Evolutionary conservation across 1,140 invertebrate genomes (phyloP), one percentile per base, ranked within the genome.

Genomic region (Temnothorax nylanderi): DNA sequence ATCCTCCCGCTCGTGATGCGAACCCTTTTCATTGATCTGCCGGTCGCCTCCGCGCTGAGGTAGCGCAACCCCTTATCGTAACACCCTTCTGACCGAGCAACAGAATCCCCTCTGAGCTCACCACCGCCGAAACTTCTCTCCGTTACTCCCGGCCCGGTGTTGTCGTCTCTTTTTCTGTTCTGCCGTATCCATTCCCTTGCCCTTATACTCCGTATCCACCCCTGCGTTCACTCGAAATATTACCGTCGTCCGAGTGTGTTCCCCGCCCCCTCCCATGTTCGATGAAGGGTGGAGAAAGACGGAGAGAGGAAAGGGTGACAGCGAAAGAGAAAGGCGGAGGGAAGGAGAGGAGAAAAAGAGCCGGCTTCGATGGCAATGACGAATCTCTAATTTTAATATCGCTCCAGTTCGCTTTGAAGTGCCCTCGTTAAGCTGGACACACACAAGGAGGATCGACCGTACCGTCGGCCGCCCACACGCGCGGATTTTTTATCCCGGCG

Each of bases 1-100:
- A 93, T 94, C 92, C 92, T 88, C 85, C 87, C 67, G 65, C 44
- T 89, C 86, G 85, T 85, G 26, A 26, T 26, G 90, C 90, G 93
- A 91, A 95, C 93, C 93, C 94, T 93, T 91, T 94, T 91, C 93
- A 94, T 94, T 93, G 93, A 94, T 95, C 94, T 92, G 89, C 87
- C 89, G 89, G 88, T 87, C 88, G 93, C 86, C 90, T 94, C 89
- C 90, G 88, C 85, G 88, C 85, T 89, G 91, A 91, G 90, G 85
- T 86, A 77, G 58, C 82, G 81, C 84, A 91, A 92, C 91, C 93
- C 94, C 93, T 95, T 94, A 94, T 94, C 94, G 94, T 91, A 94
- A 94, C 93, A 93, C 91, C 92, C 93, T 92, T 88, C 91, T 92
- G 92, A 90, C 91, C 92, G 86, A 90, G 82, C 87, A 80, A 89